Base-by-base conservation (phyloP, 2,888 invertebrate species). In the Hymenopus coronatus region DNA sequence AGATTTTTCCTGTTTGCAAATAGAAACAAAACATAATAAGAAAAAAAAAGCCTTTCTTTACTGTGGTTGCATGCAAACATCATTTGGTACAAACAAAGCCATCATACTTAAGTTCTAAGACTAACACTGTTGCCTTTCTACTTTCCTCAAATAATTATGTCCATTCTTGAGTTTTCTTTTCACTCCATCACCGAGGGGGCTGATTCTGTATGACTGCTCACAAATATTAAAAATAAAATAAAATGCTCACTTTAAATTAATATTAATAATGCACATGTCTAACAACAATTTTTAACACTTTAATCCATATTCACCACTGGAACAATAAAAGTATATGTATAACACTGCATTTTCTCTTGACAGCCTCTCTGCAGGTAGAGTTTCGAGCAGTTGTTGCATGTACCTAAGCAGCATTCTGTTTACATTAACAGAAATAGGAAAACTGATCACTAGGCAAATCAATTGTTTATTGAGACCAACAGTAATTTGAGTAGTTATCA, bases 391-490 rank as follows among this genome's bases (percentile, higher is more conserved):
- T 25, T 70, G 25, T 70, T 70, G 54, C 15, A 20, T 70, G 54
- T 25, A 70, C 54, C 54, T 70, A 70, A 70, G 4, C 54, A 70
- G 54, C 20, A 20, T 70, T 20, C 54, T 70, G 25, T 70, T 70
- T 15, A 15, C 54, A 70, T 2, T 20, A 70, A 70, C 54, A 70
- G 54, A 25, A 70, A 70, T 70, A 70, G 54, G 54, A 70, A 70
- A 70, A 70, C 20, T 70, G 20, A 70, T 70, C 54, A 70, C 54
- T 70, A 70, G 54, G 54, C 54, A 70, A 82, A 88, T n/a, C 20
- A 3, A 82, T 25, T 27, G 40, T 88, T 88, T 88, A 90, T 85
- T 90, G 90, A 88, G 90, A 90, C 90, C 90, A 90, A 89, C 89
- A 89, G 70, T 90, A 90, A 83, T 89, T 89, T 81, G 86, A 81